These are phyloP conservation scores for Colostygia pectinataria DNA, from an alignment of 2,888 invertebrate genomes.

Conservation along the genomic window DNA sequence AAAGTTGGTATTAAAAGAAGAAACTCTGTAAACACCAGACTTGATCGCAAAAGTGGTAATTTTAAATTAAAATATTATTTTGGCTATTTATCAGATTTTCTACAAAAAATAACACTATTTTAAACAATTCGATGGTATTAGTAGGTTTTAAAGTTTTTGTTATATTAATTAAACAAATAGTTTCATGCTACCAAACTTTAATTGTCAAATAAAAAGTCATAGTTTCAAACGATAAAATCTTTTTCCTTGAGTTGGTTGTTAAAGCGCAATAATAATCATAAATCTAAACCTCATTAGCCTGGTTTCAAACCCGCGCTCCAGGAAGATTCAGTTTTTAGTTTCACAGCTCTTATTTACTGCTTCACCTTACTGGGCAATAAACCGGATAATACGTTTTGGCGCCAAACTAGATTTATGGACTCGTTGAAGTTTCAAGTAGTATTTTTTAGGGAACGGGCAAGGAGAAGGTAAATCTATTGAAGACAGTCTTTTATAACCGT, in stretches of 20 bases:
- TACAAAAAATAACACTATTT: no score
- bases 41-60: no score
- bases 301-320: background rate
- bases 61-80: no score
- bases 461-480: slow-evolving; percentile 32
- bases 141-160: no score
- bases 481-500: slow-evolving; percentile 31
- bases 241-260: background rate
- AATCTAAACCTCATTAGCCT: slow-evolving; percentile 4
- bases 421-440: slow-evolving; percentile 42
- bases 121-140: no score
- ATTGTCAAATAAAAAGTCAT: no score
- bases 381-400: slow-evolving; percentile 48
- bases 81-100: no score
- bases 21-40: no score
- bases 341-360: slow-evolving; percentile 13
- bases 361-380: slow-evolving; percentile 34
- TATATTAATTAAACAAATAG: no score
- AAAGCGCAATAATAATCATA: slow-evolving; percentile 1
- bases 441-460: slow-evolving; percentile 40
- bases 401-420: slow-evolving; percentile 46
- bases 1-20: no score
- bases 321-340: background rate
- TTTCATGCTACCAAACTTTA: no score
- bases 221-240: background rate